Base-by-base conservation (phyloP, 2,888 invertebrate species). In the Masnerella sp. region DNA sequence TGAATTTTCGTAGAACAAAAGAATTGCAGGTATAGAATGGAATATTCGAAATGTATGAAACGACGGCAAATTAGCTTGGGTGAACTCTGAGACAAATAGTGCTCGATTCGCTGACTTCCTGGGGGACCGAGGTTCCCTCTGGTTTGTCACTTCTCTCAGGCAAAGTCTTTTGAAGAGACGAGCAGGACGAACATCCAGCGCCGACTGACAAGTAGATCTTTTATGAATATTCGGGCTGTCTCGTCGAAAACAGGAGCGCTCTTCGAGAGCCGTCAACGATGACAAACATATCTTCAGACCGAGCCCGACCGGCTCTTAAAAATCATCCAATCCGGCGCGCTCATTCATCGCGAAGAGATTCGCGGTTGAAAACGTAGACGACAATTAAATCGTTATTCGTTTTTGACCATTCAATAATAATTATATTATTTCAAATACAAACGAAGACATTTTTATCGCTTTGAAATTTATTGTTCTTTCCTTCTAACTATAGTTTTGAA, bases 141-240 rank as follows among this genome's bases (percentile, higher is more conserved):
- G 32, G 1, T 12, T 32, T 15, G 22, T 65, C 40, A 11, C 34
- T 30, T 20, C 20, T 15, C 25, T 43, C 28, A 12, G 17, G 17
- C 15, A 30, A 34, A 52, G 40, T 34, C 64, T 67, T 58, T 49
- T 58, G 20, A 58, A 42, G 42, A 51, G 56, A 9, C 18, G 25
- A 64, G 43, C 42, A 67, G 67, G 49, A 65, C 58, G 56, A 58
- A 56, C 42, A 18, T 67, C 58, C 67, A 49, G 49, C 56, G 18
- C 22, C 30, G 22, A 18, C 56, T 58, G 42, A 67, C 67, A 42
- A 67, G 67, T 58, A 67, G 49, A 58, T 42, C 58, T 67, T 67
- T 67, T 67, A 67, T 67, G 58, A 67, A 67, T 67, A 67, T 67
- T 67, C 67, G 56, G n/a, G 38, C 38, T 38, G 54, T 54, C 45